Base-by-base conservation (phyloP, 2,888 invertebrate genomes). In the Ephialtes manifestator region DNA sequence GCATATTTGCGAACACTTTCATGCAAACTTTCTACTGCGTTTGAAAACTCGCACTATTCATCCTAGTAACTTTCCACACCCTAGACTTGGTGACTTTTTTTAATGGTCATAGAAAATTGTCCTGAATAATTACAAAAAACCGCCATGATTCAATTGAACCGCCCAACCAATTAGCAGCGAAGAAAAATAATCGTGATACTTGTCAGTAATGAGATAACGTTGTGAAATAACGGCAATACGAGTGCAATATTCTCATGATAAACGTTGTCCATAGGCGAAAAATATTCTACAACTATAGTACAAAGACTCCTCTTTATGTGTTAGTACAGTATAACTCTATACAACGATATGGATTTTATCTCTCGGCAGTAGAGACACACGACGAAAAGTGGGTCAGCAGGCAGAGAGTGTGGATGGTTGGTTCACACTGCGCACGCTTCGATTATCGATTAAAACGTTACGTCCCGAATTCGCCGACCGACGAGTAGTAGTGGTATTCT, bases 391-490 rank as follows among this genome's bases (percentile, higher is more conserved):
- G 88, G 89, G 87, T 88, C 86, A 85, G 39, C 65, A 65, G 65
- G 10, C 11, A 18, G 20, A 65, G 11, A 35, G 39, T 18, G 65
- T 35, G 35, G n/a, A 18, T 85, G 77, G 84, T 87, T 87, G 83
- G n/a, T n/a, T 43, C 39, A 20, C 85, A 91, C 89, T 93, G 93
- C 93, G 92, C 93, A 93, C 90, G 93, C 92, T 92, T 92, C 90
- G 90, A 91, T 93, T 94, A 94, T 94, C 94, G 93, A 94, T 94
- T 92, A 91, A 91, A 91, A 86, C 90, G 87, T 89, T 88, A 87
- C 85, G 87, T 88, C 88, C 70, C 74, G 82, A 83, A 84, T 82
- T 83, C 87, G 80, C 81, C 70, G 74, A 81, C n/a, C n/a, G n/a
- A n/a, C n/a, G n/a, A n/a, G n/a, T n/a, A n/a, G n/a, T n/a, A n/a